Conservation (phyloP, 2,113 vertebrate genomes). For the Pluvianellus socialis region DNA sequence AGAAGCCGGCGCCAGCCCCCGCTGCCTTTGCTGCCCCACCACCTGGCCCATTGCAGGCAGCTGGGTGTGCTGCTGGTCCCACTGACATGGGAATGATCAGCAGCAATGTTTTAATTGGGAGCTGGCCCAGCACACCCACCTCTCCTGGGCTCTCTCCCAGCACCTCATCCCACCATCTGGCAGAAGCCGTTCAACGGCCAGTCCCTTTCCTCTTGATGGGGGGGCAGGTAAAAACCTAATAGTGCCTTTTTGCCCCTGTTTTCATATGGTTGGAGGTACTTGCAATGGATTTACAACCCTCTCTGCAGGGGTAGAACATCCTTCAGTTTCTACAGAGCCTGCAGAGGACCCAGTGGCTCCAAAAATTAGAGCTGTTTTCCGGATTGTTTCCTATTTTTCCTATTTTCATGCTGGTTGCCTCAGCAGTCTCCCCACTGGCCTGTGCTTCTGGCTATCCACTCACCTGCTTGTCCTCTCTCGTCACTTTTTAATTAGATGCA, state of each 20-base stretch:
- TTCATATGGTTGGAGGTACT: neutral
- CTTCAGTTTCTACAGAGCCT: neutral
- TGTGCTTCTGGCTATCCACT: neutral
- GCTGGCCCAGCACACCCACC: neutral
- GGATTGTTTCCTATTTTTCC: neutral
- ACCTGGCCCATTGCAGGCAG: fast-evolving
- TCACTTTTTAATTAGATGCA: neutral
- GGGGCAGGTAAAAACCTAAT: neutral
- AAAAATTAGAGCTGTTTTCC: neutral
- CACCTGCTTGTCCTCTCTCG: neutral
- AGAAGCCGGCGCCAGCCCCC: fast-evolving
- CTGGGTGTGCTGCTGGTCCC: neutral
- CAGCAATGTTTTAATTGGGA: neutral
- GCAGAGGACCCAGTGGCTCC: neutral
- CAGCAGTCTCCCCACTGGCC: neutral
- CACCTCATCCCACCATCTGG: neutral
- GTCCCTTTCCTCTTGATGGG: neutral
- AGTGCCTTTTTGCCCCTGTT: neutral
- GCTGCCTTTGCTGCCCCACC: fast-evolving
- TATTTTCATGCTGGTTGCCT: neutral
- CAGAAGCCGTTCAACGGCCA: fast-evolving
- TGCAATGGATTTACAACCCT: neutral
- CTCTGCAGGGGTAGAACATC: neutral
- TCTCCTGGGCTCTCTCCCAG: neutral
- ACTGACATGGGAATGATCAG: fast-evolving